Conservation (phyloP, 2,797 vertebrate genomes). For the Brachyrhaphis roseni region DNA sequence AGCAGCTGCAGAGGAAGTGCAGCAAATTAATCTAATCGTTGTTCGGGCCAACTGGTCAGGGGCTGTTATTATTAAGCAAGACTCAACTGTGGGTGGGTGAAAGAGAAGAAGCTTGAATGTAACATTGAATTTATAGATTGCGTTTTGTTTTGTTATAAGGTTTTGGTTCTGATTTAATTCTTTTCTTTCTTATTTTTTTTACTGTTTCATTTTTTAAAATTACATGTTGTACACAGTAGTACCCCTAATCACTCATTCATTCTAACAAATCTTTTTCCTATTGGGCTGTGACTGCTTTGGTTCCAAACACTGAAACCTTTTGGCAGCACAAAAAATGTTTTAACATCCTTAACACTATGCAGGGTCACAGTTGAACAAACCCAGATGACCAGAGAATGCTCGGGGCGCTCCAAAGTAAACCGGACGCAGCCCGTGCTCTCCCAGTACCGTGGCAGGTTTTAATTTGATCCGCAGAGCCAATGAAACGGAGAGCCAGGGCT, state of each 20-base stretch:
- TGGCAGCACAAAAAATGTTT: slow-evolving; percentile 50
- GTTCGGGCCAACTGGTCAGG: slow-evolving; percentile 29
- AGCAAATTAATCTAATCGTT: slow-evolving; percentile 44
- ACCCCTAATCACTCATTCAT: slow-evolving; percentile 57
- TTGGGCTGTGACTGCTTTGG: slow-evolving; percentile 38
- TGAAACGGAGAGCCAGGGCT: slow-evolving; percentile 31
- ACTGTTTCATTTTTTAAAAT: slow-evolving; percentile 25
- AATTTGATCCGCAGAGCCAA: slow-evolving; percentile 55
- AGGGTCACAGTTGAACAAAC: slow-evolving; percentile 75
- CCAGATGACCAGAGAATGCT: slow-evolving; percentile 74
- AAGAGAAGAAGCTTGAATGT: slow-evolving; percentile 23
- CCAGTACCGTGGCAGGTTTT: slow-evolving; percentile 52
- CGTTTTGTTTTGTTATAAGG: slow-evolving; percentile 29
- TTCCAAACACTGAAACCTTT: slow-evolving; percentile 36
- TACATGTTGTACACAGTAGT: slow-evolving; percentile 17
- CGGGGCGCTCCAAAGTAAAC: slow-evolving; percentile 71
- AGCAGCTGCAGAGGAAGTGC: slow-evolving; percentile 38
- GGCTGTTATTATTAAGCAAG: slow-evolving; percentile 41
- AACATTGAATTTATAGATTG: slow-evolving; percentile 37
- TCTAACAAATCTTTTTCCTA: slow-evolving; percentile 42
- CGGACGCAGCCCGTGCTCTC: slow-evolving; percentile 53
- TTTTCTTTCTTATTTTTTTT: neutral
- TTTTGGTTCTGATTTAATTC: slow-evolving; percentile 6
- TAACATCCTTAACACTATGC: slow-evolving; percentile 64
- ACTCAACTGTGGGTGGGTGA: slow-evolving; percentile 17